Base-by-base conservation (phyloP, 2,113 vertebrate genomes). In the Mustela nigripes region DNA sequence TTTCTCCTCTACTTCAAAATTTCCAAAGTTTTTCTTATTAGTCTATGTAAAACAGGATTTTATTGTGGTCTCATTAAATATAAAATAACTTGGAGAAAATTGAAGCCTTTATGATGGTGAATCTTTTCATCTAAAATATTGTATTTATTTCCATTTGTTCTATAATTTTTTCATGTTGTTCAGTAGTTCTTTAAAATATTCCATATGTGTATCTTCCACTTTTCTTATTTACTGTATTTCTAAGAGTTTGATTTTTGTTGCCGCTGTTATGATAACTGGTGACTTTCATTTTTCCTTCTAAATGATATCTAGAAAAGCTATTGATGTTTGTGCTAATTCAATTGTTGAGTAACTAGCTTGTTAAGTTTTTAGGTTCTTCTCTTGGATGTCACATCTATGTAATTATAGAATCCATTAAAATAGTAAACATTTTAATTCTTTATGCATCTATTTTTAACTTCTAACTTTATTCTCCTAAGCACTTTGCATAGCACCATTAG, bases 61-160 rank as follows among this genome's bases (percentile, higher is more conserved):
- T 89, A 48, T 18, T 71, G 36, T 5, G 15, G 89, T 83, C 15
- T 92, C 33, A 80, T 95, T 83, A 96, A 96, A 45, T 33, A 84
- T 53, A 86, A 48, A 73, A 60, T 42, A 48, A 80, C 5, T 73
- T 56, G 63, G 3, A 15, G 10, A 69, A 87, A 89, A 85, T 65
- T 48, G 11, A 73, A 0, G 65, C 0, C 10, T 80, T 74, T 65
- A 53, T 45, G 33, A 69, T 62, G n/a, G 1, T 71, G 5, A 81
- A 53, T 86, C 14, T 93, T 97, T 21, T 33, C 60, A 63, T n/a
- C 58, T 15, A 74, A 93, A 78, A 73, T 89, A 65, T 85, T 89
- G 2, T 39, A 73, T 42, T 89, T 95, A 65, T 85, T 93, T 85
- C 19, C 14, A 48, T 50, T 85, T 67, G 19, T 74, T 86, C 39